Evolutionary conservation across 92 coral and sea anemone species (phyloP).

Genomic region (Zoanthus solanderi): DNA sequence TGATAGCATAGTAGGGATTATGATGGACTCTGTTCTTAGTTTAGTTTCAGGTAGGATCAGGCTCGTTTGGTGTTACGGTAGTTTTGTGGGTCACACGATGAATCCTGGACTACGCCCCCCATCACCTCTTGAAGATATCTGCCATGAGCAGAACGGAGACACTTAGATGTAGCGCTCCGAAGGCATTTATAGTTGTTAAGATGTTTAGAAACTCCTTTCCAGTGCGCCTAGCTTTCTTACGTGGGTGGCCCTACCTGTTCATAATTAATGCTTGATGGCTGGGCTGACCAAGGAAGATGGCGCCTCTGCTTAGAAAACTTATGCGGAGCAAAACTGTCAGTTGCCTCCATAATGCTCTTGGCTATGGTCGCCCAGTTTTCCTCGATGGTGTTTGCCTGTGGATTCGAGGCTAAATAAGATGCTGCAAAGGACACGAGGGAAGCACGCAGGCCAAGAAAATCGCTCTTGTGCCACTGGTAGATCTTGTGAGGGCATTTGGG

Average conservation of each 20-base stretch:
- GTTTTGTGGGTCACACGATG: background rate
- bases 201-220: background rate
- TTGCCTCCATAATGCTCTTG: conserved; percentile 35
- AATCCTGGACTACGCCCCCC: conserved; percentile 24
- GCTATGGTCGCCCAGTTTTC: conserved; percentile 57
- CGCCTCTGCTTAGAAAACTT: conserved; percentile 45
- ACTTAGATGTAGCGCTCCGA: background rate
- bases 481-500: conserved; percentile 50
- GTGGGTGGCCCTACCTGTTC: conserved; percentile 57
- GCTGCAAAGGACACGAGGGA: conserved; percentile 42
- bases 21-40: conserved; percentile 46
- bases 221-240: conserved; percentile 32
- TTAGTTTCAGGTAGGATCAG: conserved; percentile 32
- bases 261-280: conserved; percentile 48
- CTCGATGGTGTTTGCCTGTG: conserved; percentile 51
- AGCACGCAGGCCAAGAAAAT: conserved; percentile 39
- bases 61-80: background rate
- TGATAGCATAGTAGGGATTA: conserved; percentile 54
- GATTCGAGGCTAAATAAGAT: conserved; percentile 37
- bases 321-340: conserved; percentile 32
- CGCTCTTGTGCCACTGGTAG: conserved; percentile 57
- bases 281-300: conserved; percentile 64
- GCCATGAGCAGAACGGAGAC: conserved; percentile 4
- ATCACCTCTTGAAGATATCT: conserved; percentile 52
- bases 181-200: background rate